Conservation (phyloP, 2,797 vertebrate genomes). For the Taenioides sp. region DNA sequence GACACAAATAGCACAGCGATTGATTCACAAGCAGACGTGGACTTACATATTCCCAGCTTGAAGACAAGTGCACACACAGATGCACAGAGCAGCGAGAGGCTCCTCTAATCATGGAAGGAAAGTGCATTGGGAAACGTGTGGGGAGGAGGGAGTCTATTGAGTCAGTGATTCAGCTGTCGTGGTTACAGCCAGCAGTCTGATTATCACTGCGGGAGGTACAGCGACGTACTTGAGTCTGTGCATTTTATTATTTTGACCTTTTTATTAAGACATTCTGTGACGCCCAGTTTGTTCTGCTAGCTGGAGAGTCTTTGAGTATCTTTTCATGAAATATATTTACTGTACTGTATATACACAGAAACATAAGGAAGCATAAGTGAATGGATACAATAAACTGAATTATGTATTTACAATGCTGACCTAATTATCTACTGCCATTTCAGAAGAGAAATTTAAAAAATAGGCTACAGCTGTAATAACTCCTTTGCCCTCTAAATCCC, state of each 20-base stretch:
- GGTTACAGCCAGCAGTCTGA: slow-evolving; percentile 77
- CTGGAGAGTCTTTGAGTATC: not conserved
- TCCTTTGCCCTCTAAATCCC: not conserved
- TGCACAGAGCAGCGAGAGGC: slow-evolving; percentile 58
- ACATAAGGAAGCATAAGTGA: not conserved
- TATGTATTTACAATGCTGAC: not conserved
- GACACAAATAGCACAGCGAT: slow-evolving; percentile 69
- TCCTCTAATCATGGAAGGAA: slow-evolving; percentile 81
- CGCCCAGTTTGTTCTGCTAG: slow-evolving; percentile 15
- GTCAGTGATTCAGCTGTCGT: slow-evolving; percentile 88
- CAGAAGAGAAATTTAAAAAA: not conserved
- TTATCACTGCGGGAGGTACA: slow-evolving; percentile 56
- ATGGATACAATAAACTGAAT: not conserved
- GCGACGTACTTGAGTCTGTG: slow-evolving; percentile 17
- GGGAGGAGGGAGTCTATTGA: slow-evolving; percentile 61
- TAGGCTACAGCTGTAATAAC: not conserved
- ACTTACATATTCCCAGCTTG: slow-evolving; percentile 37
- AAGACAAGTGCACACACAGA: slow-evolving; percentile 49
- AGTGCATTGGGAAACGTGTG: slow-evolving; percentile 40
- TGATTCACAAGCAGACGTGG: slow-evolving; percentile 57
- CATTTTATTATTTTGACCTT: slow-evolving; percentile 29
- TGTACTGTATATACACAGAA: not conserved
- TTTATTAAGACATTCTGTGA: slow-evolving; percentile 24
- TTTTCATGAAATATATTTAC: slow-evolving; percentile 9
- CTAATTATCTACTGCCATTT: not conserved